These are phyloP conservation scores for Heterodera schachtii DNA, from an alignment of 1,140 invertebrate genomes.

Conservation along the genomic window DNA sequence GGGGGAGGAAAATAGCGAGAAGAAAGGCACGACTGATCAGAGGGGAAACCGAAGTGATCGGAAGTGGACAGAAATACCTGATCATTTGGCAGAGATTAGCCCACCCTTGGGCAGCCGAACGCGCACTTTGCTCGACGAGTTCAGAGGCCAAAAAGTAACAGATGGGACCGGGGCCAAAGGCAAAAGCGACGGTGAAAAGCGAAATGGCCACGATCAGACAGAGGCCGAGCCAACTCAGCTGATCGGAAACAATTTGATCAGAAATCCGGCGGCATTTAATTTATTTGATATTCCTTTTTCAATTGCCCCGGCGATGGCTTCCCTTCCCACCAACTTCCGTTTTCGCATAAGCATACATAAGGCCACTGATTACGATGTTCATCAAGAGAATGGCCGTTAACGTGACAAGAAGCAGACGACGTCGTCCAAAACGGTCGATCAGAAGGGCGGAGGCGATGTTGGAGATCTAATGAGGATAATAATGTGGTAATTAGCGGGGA, in stretches of 20 bases:
- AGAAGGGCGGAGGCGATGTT: constrained; percentile 46
- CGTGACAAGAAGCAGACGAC: constrained; percentile 55
- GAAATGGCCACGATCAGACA: constrained; percentile 54
- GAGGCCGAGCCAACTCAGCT: constrained; percentile 52
- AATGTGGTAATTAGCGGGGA: neutral
- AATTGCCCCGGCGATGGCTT: too few relatives aligned
- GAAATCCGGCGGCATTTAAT: neutral
- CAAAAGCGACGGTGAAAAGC: constrained; percentile 57
- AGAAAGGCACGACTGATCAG: constrained; percentile 51
- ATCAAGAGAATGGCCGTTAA: constrained; percentile 48
- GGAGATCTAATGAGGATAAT: constrained; percentile 40
- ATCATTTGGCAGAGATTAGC: constrained; percentile 58
- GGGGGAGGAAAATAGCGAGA: constrained; percentile 50
- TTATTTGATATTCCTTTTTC: too few relatives aligned
- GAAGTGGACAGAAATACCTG: constrained; percentile 13
- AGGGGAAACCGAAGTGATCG: neutral
- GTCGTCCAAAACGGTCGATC: constrained; percentile 56
- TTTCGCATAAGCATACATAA: constrained; percentile 54
- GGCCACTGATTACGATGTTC: constrained; percentile 53
- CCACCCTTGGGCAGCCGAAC: constrained; percentile 60
- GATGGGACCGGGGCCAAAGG: constrained; percentile 56
- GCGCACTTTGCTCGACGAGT: constrained; percentile 55
- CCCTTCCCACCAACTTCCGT: constrained; percentile 45
- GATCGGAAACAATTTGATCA: constrained; percentile 20
- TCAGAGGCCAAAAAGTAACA: constrained; percentile 61